Conservation (phyloP, 2,113 vertebrate species). For the Pavo muticus region DNA sequence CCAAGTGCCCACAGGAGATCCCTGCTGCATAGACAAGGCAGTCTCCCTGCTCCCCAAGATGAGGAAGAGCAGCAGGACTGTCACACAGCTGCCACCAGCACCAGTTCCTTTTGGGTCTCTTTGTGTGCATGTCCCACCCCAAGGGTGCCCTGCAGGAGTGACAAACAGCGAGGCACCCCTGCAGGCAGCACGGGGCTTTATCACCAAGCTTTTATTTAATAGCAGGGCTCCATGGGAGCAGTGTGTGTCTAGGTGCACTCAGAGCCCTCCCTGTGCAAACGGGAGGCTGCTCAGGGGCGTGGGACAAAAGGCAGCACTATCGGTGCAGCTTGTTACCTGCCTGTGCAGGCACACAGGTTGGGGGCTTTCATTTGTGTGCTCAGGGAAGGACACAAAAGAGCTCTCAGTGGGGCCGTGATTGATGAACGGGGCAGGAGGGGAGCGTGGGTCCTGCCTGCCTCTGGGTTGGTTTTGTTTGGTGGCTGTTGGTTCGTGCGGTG, state of each 20-base stretch:
- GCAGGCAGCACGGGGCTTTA: neutral
- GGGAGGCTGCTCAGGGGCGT: fast-evolving
- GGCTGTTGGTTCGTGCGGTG: neutral
- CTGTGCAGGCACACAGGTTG: neutral
- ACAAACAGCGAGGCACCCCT: fast-evolving
- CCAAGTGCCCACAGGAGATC: neutral
- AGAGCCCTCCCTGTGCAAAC: conserved; percentile 20
- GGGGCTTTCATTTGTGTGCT: neutral
- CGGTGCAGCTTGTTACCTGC: neutral
- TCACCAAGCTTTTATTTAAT: neutral
- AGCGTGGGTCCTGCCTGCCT: neutral
- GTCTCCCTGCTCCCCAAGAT: neutral
- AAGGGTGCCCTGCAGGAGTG: neutral
- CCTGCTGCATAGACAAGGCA: conserved; percentile 7
- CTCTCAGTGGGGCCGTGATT: conserved; percentile 23
- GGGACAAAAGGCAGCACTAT: neutral
- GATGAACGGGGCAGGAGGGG: neutral
- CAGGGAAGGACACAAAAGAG: conserved; percentile 17
- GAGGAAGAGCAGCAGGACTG: conserved; percentile 56
- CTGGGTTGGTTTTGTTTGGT: neutral
- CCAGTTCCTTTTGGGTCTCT: conserved; percentile 25
- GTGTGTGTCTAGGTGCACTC: neutral
- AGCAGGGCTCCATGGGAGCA: neutral
- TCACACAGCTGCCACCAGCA: conserved; percentile 35
- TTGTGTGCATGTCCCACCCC: conserved; percentile 48